Conservation (phyloP, 2,888 invertebrate genomes). For the Torymus auratus region DNA sequence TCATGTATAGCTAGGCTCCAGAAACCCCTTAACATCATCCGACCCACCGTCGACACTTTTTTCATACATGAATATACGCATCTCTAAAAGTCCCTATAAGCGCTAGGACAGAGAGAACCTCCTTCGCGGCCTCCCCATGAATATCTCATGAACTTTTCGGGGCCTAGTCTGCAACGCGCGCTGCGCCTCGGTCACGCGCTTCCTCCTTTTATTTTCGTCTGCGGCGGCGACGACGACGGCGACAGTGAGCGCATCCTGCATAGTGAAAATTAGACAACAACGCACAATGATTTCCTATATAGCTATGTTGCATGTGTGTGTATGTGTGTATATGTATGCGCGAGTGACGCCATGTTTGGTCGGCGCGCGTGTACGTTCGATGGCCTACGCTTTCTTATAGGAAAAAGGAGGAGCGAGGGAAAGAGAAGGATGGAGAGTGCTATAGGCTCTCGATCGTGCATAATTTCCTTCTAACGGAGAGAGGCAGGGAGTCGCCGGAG, state of each 20-base stretch:
- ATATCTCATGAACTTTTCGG: slow-evolving; percentile 53
- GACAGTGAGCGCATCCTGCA: slow-evolving; percentile 30
- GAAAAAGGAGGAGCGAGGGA: slow-evolving; percentile 46
- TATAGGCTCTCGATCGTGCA: slow-evolving; percentile 27
- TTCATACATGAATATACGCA: no score
- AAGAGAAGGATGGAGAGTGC: neutral
- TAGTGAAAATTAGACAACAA: slow-evolving; percentile 40
- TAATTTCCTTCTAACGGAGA: slow-evolving; percentile 27
- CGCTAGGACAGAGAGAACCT: neutral
- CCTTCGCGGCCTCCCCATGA: slow-evolving; percentile 41
- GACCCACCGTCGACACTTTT: no score
- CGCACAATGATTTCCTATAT: slow-evolving; percentile 51
- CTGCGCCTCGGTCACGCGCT: slow-evolving; percentile 38
- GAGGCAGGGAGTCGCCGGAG: no score
- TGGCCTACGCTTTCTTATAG: slow-evolving; percentile 31
- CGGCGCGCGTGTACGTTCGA: slow-evolving; percentile 62
- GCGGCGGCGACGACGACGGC: slow-evolving; percentile 17
- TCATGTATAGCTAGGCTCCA: no score
- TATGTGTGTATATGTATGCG: neutral
- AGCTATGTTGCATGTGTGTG: slow-evolving; percentile 4
- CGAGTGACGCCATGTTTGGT: slow-evolving; percentile 65
- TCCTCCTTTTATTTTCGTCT: slow-evolving; percentile 27
- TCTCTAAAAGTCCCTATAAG: no score
- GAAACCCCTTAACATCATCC: no score
- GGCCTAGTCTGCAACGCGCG: neutral